Evolutionary conservation across 2,797 vertebrate genomes (phyloP).

Genomic region (Chaunax sp.): DNA sequence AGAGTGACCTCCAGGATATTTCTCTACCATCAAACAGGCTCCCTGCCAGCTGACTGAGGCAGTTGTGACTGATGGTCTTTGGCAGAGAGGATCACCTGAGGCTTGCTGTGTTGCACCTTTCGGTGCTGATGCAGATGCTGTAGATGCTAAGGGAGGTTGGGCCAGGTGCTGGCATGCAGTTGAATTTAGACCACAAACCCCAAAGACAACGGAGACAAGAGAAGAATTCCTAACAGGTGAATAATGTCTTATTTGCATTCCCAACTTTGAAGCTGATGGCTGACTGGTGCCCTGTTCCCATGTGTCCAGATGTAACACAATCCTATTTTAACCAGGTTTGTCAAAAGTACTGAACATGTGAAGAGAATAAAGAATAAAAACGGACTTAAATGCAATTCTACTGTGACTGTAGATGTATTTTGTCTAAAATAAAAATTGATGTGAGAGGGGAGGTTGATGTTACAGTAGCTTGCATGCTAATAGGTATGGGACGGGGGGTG

Average conservation of each 20-base stretch:
- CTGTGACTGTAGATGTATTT: neutral
- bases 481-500: too few species aligned
- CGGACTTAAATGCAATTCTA: neutral
- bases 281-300: constrained; percentile 1
- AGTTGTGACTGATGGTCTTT: constrained; percentile 14
- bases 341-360: neutral
- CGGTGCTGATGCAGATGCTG: constrained; percentile 23
- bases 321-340: constrained; percentile 11
- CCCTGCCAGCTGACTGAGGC: constrained; percentile 1
- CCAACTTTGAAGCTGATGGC: constrained; percentile 40
- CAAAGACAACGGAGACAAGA: constrained; percentile 2
- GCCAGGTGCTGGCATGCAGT: constrained; percentile 17
- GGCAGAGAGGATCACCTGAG: constrained; percentile 11
- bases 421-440: too few species aligned
- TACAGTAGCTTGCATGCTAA: too few species aligned
- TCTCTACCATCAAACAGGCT: neutral
- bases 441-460: neutral
- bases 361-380: neutral
- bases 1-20: neutral
- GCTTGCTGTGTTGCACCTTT: neutral
- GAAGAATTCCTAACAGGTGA: constrained; percentile 38
- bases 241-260: constrained; percentile 54
- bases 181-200: neutral
- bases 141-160: neutral
- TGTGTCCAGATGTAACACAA: constrained; percentile 17